Conservation (phyloP, 2,888 invertebrate genomes). For the Acrocera orbiculus region DNA sequence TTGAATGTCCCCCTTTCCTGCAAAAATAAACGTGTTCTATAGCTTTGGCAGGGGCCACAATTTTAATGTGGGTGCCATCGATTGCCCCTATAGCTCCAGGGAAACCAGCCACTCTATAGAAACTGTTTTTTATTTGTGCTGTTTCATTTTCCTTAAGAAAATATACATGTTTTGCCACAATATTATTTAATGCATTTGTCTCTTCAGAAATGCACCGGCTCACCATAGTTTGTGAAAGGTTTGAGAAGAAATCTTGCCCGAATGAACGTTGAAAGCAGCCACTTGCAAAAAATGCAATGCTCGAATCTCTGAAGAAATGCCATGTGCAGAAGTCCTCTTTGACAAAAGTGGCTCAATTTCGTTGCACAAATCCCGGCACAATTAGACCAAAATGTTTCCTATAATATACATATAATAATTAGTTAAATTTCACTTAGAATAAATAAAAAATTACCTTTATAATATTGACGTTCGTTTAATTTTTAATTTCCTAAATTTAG, state of each 20-base stretch:
- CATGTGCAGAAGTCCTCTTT: too few species aligned
- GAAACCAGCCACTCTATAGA: neutral
- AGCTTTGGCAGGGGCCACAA: neutral
- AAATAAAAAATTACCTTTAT: too few species aligned
- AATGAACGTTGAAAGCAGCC: constrained; percentile 3
- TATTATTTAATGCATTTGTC: constrained; percentile 1
- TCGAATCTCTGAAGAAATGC: too few species aligned
- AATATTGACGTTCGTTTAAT: too few species aligned
- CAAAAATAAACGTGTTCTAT: constrained; percentile 5
- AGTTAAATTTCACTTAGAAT: too few species aligned
- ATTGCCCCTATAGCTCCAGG: neutral
- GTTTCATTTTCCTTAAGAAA: neutral
- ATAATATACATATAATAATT: too few species aligned
- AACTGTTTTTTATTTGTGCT: neutral
- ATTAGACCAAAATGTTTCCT: too few species aligned
- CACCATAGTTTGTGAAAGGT: neutral
- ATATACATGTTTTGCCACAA: neutral
- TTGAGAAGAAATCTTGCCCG: constrained; percentile 2
- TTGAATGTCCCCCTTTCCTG: constrained; percentile 8
- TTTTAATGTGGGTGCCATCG: constrained; percentile 1
- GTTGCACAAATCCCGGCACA: too few species aligned
- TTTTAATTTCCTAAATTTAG: too few species aligned
- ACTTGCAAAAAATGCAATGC: constrained; percentile 3
- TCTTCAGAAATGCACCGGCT: constrained; percentile 3
- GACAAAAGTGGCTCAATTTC: too few species aligned